phyloP scores from a whole-genome alignment of 2,888 invertebrate species.

The Fragum fragum region DNA sequence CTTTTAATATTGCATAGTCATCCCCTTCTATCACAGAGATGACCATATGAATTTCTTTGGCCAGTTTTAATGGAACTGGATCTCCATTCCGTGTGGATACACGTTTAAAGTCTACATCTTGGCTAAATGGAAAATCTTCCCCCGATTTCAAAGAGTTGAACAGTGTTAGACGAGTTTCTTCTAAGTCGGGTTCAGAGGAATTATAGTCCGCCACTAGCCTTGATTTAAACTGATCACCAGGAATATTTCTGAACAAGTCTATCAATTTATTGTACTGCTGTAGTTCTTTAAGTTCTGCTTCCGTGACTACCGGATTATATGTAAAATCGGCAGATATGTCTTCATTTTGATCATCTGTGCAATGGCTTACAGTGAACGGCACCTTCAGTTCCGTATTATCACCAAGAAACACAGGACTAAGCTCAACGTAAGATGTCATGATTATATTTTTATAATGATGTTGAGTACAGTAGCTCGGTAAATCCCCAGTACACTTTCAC shows the following conservation, averaged over 20 bases:
- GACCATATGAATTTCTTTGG: neutral
- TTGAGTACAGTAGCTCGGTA: too few relatives aligned
- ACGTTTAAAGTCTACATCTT: neutral
- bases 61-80: neutral
- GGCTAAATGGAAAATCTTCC: neutral
- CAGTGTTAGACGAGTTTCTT: neutral
- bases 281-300: neutral
- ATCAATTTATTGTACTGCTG: neutral
- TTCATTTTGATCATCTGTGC: neutral
- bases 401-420: neutral
- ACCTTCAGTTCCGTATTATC: neutral
- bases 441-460: neutral
- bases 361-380: neutral
- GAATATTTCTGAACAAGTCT: neutral
- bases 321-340: too few relatives aligned
- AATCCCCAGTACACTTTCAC: neutral
- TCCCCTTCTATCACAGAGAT: slow-evolving; percentile 12
- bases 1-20: neutral
- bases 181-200: slow-evolving; percentile 2
- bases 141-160: neutral
- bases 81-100: slow-evolving; percentile 5
- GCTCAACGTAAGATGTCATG: neutral
- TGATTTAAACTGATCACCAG: neutral
- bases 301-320: neutral
- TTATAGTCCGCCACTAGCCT: neutral